Evolutionary conservation across 2,888 invertebrate genomes (phyloP), one percentile per base, ranked within the genome.

Genomic region (Agrotis exclamationis): DNA sequence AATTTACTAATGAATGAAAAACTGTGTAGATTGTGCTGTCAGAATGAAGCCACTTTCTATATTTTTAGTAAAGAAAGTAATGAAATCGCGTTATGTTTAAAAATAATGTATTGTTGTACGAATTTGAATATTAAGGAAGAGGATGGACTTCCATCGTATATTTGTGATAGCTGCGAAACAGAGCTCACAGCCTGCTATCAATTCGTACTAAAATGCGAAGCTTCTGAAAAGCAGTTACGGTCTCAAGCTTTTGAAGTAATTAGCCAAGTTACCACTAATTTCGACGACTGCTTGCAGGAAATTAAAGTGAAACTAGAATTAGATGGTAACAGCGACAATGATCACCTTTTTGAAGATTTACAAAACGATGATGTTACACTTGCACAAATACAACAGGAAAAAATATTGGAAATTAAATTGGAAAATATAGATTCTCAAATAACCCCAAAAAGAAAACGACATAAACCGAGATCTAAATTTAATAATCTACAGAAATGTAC

Each of bases 191-290:
- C 74, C 3, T 89, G 92, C 54, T 94, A 93, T 71, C 82, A 84
- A 59, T 95, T 95, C 82, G 74, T 93, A 22, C 67, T 89, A 2
- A 92, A 91, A 84, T 94, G 94, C 68, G 92, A 93, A 83, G 86
- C 89, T 47, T 84, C 93, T 1, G 94, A 95, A 54, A 88, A 84
- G 67, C 89, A 85, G 64, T 76, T 95, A 14, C 90, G 90, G 3
- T 84, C 83, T n/a, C 67, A 82, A 63, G 57, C 57, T 48, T 33
- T 70, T 20, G 22, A 63, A 16, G 63, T 63, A 51, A 64, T 69
- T 56, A 48, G 73, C 1, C 53, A 74, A 60, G 69, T 67, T 50
- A 72, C 54, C 7, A 53, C 64, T 28, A 58, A 71, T 18, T 72
- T 69, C 3, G 53, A 79, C 2, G 70, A 82, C 45, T 76, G 67